Base-by-base conservation (phyloP, 1,140 invertebrate species). In the Muscidifurax raptorellus region DNA sequence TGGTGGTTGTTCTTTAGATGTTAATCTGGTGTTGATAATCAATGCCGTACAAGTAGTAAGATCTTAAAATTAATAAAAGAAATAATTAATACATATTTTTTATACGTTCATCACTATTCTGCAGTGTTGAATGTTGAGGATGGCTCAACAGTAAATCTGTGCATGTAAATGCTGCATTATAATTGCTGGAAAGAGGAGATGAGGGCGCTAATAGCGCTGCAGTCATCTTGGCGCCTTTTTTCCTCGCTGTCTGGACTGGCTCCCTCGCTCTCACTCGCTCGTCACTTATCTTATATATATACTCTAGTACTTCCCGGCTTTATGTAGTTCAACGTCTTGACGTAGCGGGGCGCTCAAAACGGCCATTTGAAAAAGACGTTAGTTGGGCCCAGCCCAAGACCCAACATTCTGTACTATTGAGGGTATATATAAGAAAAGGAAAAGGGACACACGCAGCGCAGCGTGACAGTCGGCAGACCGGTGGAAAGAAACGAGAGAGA, bases 341-440 rank as follows among this genome's bases (percentile, higher is more conserved):
- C 76, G 44, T 9, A 7, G 28, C 7, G 67, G 1, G 76, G 83
- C 76, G 83, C 13, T 80, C 44, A 0, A 9, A 25, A 10, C 7
- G 59, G 12, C 27, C 30, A 82, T 85, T 85, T 81, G 74, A 85
- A 85, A 85, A 84, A 82, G 47, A 81, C 84, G 84, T 85, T 85
- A 77, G 66, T 6, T 59, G 18, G 52, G 52, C 18, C 52, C 52
- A 59, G 15, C 18, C 52, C 52, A 59, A 4, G 6, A 6, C 15
- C 52, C 52, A 7, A n/a, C n/a, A n/a, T n/a, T 47, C 44, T 1
- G 6, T n/a, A 22, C 52, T 18, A 18, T 18, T 59, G 15, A 59
- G 52, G n/a, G n/a, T n/a, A n/a, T n/a, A n/a, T 59, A 5, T 4
- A 59, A 6, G 52, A 4, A 22, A 40, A 9, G 10, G 36, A 12